Percentiles rank a stretch among this genome's conserved stretches.
phyloP scores from a whole-genome alignment of 2,113 vertebrate species.

The Oceanites oceanicus region DNA sequence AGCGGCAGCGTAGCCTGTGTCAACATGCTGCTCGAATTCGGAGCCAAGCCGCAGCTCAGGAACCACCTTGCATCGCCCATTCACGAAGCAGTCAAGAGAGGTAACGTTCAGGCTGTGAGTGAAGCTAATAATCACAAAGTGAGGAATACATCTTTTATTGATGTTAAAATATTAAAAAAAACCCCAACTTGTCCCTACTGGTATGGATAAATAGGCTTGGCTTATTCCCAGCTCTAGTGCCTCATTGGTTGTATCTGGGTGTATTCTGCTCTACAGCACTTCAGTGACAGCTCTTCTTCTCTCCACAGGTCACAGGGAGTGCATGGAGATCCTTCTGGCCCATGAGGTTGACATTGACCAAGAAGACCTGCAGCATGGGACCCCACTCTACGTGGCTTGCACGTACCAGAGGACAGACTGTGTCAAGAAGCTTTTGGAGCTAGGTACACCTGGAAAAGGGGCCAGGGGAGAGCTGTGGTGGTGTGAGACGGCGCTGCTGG shows the following conservation, averaged over 20 bases:
- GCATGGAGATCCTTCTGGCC: constrained; percentile 87
- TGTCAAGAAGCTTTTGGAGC: constrained; percentile 83
- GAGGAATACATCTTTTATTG: not conserved
- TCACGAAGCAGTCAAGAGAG: constrained; percentile 85
- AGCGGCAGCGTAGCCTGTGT: constrained; percentile 85
- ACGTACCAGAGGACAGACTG: constrained; percentile 76
- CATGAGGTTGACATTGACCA: constrained; percentile 81
- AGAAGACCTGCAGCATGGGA: constrained; percentile 79
- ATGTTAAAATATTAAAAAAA: not conserved
- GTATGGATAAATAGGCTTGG: not conserved
- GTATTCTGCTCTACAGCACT: not conserved
- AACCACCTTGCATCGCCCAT: constrained; percentile 79
- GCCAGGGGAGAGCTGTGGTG: not conserved
- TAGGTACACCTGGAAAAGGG: constrained; percentile 72
- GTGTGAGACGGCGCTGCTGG: not conserved
- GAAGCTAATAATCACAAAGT: not conserved
- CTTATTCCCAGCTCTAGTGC: not conserved
- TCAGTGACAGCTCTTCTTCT: not conserved
- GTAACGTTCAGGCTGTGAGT: constrained; percentile 43
- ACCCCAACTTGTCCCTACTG: not conserved
- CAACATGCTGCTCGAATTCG: constrained; percentile 78
- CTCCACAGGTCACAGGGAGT: constrained; percentile 83
- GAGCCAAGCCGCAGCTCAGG: constrained; percentile 68
- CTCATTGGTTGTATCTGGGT: not conserved
- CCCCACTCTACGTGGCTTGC: constrained; percentile 86